phyloP scores from a whole-genome alignment of 2,888 invertebrate genomes.

The Rotaria macrura region DNA sequence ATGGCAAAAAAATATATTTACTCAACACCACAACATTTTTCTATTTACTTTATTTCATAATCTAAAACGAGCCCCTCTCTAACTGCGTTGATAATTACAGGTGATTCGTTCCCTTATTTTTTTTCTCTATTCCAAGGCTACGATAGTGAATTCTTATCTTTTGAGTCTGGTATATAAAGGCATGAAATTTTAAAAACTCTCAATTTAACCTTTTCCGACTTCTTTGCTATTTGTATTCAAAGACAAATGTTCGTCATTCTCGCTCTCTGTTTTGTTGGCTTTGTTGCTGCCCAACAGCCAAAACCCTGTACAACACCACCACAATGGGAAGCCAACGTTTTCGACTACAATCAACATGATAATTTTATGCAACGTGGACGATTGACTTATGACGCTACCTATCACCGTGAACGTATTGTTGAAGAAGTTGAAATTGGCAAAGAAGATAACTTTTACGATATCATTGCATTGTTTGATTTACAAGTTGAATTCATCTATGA shows the following conservation, averaged over 20 bases:
- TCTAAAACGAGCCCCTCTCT: not conserved
- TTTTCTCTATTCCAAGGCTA: not conserved
- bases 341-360: not conserved
- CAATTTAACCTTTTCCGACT: too few species aligned
- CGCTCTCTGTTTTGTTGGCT: too few species aligned
- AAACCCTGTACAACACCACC: not conserved
- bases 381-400: conserved; percentile 27
- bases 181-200: not conserved
- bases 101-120: not conserved
- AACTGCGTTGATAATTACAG: not conserved
- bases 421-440: conserved; percentile 23
- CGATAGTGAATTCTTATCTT: not conserved
- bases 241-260: too few species aligned
- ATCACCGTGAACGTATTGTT: conserved; percentile 32
- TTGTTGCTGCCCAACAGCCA: not conserved
- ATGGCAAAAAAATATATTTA: not conserved
- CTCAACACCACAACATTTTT: not conserved
- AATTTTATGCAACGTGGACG: not conserved
- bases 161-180: not conserved
- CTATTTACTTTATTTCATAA: not conserved
- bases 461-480: conserved; percentile 23
- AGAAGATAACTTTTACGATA: conserved; percentile 24
- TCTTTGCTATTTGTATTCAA: too few species aligned
- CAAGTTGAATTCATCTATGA: conserved; percentile 24
- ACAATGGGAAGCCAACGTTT: not conserved